These are phyloP conservation scores for Temnothorax longispinosus DNA, from an alignment of 1,140 invertebrate species.

Conservation along the genomic window DNA sequence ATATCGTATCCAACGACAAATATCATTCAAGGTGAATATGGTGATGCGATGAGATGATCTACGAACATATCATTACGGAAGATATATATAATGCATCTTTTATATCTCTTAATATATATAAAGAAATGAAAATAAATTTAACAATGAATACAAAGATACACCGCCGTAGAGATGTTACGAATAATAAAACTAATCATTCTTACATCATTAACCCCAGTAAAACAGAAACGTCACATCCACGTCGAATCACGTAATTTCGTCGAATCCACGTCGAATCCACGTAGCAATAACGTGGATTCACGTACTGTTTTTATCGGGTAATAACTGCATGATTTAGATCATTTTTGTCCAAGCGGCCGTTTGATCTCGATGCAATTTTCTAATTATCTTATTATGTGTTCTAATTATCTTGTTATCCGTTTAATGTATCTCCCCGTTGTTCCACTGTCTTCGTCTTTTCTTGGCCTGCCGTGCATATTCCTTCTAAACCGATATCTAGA, in stretches of 20 bases:
- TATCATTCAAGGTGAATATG: not conserved
- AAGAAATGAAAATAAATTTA: not conserved
- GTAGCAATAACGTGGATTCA: too few species aligned
- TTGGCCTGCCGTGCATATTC: not conserved
- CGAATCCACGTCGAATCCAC: too few species aligned
- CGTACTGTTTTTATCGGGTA: too few species aligned
- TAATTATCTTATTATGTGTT: slow-evolving; percentile 32
- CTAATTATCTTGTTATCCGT: slow-evolving; percentile 31
- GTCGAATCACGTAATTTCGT: too few species aligned
- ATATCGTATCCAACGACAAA: not conserved
- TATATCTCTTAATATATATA: not conserved
- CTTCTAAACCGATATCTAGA: not conserved
- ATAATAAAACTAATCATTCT: slow-evolving; percentile 5
- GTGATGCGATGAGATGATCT: not conserved
- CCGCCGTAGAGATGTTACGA: not conserved
- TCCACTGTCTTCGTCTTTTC: not conserved
- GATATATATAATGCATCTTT: not conserved
- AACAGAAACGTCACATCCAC: too few species aligned
- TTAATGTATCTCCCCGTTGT: not conserved
- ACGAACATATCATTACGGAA: not conserved
- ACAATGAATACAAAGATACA: not conserved
- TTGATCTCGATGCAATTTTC: not conserved
- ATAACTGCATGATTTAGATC: not conserved
- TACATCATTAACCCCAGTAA: not conserved
- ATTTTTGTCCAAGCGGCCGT: not conserved